A percentile compares a stretch with the other conserved stretches of the same genome.
Conservation (phyloP, 1,140 invertebrate genomes). For the Drosophila tristis region DNA sequence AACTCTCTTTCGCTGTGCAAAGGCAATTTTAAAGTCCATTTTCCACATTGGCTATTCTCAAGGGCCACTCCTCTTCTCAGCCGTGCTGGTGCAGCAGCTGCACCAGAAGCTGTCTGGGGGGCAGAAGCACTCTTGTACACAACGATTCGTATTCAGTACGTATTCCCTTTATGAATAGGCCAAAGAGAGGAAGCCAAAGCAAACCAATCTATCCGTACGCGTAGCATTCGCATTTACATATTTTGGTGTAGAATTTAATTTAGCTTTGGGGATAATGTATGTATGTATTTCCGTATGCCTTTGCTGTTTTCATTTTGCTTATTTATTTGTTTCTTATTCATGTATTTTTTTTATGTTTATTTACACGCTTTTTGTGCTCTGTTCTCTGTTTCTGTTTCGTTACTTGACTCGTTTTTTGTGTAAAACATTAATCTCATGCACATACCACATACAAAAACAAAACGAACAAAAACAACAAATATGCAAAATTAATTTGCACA, state of each 20-base stretch:
- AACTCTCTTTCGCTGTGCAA: no score
- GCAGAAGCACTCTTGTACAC: not conserved
- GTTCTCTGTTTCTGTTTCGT: constrained; percentile 67
- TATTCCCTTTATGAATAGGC: constrained; percentile 16
- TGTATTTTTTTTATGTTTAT: constrained; percentile 50
- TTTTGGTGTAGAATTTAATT: constrained; percentile 19
- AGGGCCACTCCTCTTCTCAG: no score
- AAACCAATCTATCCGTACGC: constrained; percentile 1
- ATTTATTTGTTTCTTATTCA: constrained; percentile 35
- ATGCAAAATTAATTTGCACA: constrained; percentile 63
- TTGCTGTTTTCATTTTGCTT: constrained; percentile 1
- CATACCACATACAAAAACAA: constrained; percentile 48
- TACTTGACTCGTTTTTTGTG: constrained; percentile 78
- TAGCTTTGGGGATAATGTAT: constrained; percentile 7
- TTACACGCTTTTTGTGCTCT: constrained; percentile 43
- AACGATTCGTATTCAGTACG: not conserved
- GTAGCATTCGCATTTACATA: not conserved
- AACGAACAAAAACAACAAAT: constrained; percentile 42
- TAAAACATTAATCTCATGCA: constrained; percentile 77
- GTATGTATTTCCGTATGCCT: constrained; percentile 9
- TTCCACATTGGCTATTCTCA: not conserved
- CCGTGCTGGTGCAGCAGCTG: no score
- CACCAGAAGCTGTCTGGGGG: not conserved
- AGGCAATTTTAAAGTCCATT: not conserved
- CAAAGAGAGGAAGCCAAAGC: not conserved